Conservation (phyloP, 2,888 invertebrate species). For the Drosophila flavopinicola region DNA sequence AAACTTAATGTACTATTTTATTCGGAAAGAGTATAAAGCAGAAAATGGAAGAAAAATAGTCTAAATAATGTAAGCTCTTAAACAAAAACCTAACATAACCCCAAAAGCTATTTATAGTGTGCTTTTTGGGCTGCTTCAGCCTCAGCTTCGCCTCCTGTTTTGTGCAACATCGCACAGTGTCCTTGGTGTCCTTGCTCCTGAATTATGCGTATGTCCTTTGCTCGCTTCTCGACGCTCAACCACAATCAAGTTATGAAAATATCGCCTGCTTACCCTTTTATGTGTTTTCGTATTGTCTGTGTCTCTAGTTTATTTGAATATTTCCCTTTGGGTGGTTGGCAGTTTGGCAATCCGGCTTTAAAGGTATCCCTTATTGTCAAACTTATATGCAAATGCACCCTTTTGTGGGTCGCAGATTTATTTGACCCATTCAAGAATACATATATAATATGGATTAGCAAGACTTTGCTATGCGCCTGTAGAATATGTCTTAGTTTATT, state of each 20-base stretch:
- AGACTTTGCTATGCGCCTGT: too few species aligned
- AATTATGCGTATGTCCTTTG: conserved; percentile 41
- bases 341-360: conserved; percentile 14
- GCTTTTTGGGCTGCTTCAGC: conserved; percentile 12
- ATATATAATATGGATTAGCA: too few species aligned
- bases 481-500: too few species aligned
- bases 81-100: conserved; percentile 60
- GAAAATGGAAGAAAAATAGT: conserved; percentile 22
- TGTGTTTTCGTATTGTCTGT: conserved; percentile 14
- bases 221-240: conserved; percentile 4
- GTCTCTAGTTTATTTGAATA: conserved; percentile 24
- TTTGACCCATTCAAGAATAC: background rate
- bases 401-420: too few species aligned
- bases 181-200: conserved; percentile 56
- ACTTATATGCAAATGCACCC: too few species aligned
- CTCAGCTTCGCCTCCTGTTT: conserved; percentile 7
- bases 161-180: conserved; percentile 29
- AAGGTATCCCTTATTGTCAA: too few species aligned
- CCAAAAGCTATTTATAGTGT: conserved; percentile 51
- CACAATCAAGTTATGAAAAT: conserved; percentile 40
- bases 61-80: conserved; percentile 73
- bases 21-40: too few species aligned
- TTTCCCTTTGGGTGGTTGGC: conserved; percentile 12
- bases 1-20: too few species aligned
- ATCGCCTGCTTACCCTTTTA: conserved; percentile 25